phyloP scores from a whole-genome alignment of 2,113 vertebrate genomes.

The Salvelinus sp. region DNA sequence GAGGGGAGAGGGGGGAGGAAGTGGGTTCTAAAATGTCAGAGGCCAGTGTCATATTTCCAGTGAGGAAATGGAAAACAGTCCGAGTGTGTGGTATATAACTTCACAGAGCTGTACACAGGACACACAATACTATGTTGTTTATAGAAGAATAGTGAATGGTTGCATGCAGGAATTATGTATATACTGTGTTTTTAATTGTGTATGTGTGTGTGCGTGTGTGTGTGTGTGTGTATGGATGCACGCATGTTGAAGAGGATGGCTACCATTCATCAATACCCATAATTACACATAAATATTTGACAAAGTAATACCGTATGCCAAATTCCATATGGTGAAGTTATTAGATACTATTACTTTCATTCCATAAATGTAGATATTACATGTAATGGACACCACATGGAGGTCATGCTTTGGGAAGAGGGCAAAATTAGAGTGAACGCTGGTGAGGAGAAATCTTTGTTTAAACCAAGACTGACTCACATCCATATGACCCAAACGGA shows the following conservation, averaged over 20 bases:
- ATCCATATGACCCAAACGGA: not conserved
- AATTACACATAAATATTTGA: too few species aligned
- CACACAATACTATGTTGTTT: not conserved
- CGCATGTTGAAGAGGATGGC: conserved; percentile 18
- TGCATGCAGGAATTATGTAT: too few species aligned
- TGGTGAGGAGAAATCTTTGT: not conserved
- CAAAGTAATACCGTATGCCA: too few species aligned
- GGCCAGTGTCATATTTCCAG: conserved; percentile 29
- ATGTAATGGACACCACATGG: too few species aligned
- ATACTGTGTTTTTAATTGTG: too few species aligned
- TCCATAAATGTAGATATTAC: too few species aligned
- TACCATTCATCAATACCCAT: too few species aligned
- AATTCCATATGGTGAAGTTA: too few species aligned
- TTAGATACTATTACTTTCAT: too few species aligned
- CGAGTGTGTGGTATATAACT: not conserved
- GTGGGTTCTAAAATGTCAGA: conserved; percentile 31
- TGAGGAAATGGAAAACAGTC: not conserved
- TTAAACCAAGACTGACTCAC: not conserved
- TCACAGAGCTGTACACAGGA: not conserved
- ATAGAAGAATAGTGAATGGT: not conserved
- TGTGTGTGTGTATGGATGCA: too few species aligned
- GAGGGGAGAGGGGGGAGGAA: not conserved
- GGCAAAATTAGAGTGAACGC: too few species aligned
- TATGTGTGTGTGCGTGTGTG: too few species aligned
- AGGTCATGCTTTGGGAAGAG: not conserved